Conservation (phyloP, 2,888 invertebrate species). For the Perdita meconis region DNA sequence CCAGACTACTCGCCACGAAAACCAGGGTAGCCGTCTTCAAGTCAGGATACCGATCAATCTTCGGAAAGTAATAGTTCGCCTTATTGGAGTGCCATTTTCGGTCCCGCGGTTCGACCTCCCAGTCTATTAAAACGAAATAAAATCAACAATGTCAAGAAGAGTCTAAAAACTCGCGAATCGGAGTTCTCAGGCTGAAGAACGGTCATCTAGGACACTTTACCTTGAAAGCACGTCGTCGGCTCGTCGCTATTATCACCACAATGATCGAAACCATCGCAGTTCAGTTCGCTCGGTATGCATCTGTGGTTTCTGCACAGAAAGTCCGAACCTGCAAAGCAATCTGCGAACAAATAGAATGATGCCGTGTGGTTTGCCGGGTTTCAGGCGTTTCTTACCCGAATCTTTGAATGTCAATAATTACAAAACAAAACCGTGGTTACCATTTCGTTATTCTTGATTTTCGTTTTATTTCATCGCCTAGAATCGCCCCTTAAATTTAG, state of each 20-base stretch:
- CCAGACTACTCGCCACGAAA: slow-evolving; percentile 88
- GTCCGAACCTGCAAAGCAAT: slow-evolving; percentile 88
- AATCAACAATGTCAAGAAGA: not conserved
- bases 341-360: slow-evolving; percentile 78
- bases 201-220: slow-evolving; percentile 69
- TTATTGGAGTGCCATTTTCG: slow-evolving; percentile 88
- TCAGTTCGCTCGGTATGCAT: slow-evolving; percentile 88
- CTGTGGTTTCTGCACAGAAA: slow-evolving; percentile 90
- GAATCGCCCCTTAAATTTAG: too few relatives aligned
- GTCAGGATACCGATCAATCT: slow-evolving; percentile 88
- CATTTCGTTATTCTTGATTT: too few relatives aligned
- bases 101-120: slow-evolving; percentile 85
- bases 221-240: slow-evolving; percentile 86
- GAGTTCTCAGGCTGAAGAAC: too few relatives aligned
- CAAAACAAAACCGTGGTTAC: too few relatives aligned
- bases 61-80: slow-evolving; percentile 90
- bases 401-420: too few relatives aligned
- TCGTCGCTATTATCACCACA: slow-evolving; percentile 91
- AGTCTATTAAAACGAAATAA: slow-evolving; percentile 82
- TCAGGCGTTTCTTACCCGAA: too few relatives aligned
- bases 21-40: slow-evolving; percentile 88
- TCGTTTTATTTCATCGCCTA: too few relatives aligned
- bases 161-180: too few relatives aligned
- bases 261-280: slow-evolving; percentile 91
- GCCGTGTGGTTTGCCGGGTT: not conserved